Conservation (phyloP, 2,113 vertebrate species). For the Myocastor coypus region DNA sequence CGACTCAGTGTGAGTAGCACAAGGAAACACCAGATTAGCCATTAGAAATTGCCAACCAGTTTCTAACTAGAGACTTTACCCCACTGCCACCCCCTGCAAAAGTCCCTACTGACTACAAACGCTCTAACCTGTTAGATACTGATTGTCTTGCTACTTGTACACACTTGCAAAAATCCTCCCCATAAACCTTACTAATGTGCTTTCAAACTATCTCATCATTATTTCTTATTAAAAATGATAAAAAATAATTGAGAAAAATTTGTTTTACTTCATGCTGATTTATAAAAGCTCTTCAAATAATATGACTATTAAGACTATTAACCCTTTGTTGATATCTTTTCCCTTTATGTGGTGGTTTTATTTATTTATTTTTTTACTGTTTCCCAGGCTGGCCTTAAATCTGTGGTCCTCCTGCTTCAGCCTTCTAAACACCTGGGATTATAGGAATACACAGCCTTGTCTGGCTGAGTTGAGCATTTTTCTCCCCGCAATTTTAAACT, state of each 20-base stretch:
- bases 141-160: not conserved
- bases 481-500: not conserved
- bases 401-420: not conserved
- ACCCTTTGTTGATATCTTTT: slow-evolving; percentile 17
- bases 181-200: not conserved
- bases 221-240: too few species aligned
- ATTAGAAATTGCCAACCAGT: not conserved
- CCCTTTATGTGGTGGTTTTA: not conserved
- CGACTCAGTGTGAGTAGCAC: not conserved
- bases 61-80: not conserved
- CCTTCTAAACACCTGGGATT: not conserved
- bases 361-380: not conserved
- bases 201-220: too few species aligned
- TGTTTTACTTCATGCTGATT: slow-evolving; percentile 32
- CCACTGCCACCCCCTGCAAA: not conserved
- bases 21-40: not conserved
- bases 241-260: not conserved
- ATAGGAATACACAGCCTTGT: not conserved
- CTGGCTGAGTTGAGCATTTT: not conserved
- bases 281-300: not conserved
- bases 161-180: not conserved
- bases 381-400: not conserved
- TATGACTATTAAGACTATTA: not conserved
- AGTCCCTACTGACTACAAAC: not conserved
- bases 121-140: not conserved